Conservation (phyloP, 2,113 vertebrate genomes). For the Siniperca knerii region DNA sequence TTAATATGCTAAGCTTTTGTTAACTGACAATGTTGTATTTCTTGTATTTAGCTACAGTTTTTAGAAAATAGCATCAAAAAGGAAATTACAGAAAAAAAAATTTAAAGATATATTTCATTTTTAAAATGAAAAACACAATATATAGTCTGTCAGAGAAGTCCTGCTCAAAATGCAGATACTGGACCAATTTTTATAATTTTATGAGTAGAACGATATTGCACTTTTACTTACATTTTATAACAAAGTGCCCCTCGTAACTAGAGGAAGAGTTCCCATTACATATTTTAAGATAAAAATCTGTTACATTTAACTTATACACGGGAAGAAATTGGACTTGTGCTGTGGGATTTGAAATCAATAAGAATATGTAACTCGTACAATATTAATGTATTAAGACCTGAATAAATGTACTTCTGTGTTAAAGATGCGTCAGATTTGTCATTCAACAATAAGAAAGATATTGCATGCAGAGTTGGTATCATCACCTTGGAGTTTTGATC, state of each 20-base stretch:
- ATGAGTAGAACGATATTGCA: constrained; percentile 86
- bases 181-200: constrained; percentile 88
- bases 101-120: constrained; percentile 76
- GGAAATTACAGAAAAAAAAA: constrained; percentile 73
- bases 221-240: constrained; percentile 88
- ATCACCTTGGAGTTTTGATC: not conserved
- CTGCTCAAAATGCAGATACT: constrained; percentile 81
- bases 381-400: constrained; percentile 88
- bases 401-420: constrained; percentile 85
- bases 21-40: constrained; percentile 89
- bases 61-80: constrained; percentile 84
- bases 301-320: constrained; percentile 93
- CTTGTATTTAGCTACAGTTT: constrained; percentile 87
- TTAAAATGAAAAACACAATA: constrained; percentile 79
- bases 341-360: constrained; percentile 86
- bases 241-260: constrained; percentile 78
- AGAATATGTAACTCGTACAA: constrained; percentile 83
- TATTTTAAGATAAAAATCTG: constrained; percentile 85
- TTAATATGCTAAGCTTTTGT: constrained; percentile 92
- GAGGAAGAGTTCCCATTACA: constrained; percentile 82
- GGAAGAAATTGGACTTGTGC: constrained; percentile 85
- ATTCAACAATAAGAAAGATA: constrained; percentile 9
- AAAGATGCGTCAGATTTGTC: constrained; percentile 37
- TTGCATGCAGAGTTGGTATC: not conserved
- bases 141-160: constrained; percentile 81